phyloP scores from a whole-genome alignment of 2,888 invertebrate genomes.

The Orthonevra nobilis region DNA sequence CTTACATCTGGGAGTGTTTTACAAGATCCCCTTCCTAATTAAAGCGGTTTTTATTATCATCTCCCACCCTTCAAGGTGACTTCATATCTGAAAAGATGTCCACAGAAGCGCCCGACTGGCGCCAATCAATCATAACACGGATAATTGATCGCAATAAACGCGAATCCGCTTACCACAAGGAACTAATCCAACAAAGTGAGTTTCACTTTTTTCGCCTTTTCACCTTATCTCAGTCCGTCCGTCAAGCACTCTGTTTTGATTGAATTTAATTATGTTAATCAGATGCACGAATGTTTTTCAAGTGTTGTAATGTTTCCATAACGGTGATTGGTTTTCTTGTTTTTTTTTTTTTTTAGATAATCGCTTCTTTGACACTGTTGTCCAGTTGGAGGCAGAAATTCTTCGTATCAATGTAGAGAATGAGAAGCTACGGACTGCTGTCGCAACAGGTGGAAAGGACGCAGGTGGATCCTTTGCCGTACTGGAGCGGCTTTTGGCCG shows the following conservation, averaged over 20 bases:
- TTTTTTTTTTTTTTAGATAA: constrained; percentile 85
- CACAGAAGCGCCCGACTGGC: constrained; percentile 83
- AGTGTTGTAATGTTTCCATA: background rate
- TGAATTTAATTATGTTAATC: constrained; percentile 61
- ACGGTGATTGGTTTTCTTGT: background rate
- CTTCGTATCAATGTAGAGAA: constrained; percentile 91
- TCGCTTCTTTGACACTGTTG: constrained; percentile 90
- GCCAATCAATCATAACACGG: constrained; percentile 85
- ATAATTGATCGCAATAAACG: constrained; percentile 87
- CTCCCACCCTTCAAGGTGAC: constrained; percentile 2
- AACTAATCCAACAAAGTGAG: constrained; percentile 91
- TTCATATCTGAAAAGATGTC: constrained; percentile 73
- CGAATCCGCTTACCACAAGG: constrained; percentile 88
- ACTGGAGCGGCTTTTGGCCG: constrained; percentile 90
- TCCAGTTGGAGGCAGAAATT: constrained; percentile 90
- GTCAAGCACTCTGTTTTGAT: constrained; percentile 22
- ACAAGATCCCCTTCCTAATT: background rate
- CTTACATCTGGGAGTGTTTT: constrained; percentile 44
- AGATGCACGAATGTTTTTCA: constrained; percentile 1
- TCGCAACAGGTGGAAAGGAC: constrained; percentile 78
- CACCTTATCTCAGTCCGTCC: background rate
- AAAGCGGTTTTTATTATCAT: background rate
- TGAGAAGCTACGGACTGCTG: constrained; percentile 87
- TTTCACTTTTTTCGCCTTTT: constrained; percentile 71
- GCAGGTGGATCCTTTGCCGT: constrained; percentile 83